Conservation (phyloP, 2,113 vertebrate species). For the Lagopus muta region DNA sequence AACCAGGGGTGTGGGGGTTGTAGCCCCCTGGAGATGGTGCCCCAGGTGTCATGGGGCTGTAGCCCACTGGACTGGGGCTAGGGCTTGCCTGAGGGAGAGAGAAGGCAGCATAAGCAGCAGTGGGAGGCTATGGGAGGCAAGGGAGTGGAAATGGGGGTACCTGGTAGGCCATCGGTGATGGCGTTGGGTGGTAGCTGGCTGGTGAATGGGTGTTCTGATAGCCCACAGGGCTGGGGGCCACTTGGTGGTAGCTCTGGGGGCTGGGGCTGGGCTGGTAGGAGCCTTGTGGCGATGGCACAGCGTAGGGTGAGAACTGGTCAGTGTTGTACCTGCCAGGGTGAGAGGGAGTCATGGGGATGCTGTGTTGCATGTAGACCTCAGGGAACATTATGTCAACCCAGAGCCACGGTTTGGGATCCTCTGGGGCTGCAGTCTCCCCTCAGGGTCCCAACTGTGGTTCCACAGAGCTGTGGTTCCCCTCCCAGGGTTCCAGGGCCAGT, state of each 20-base stretch:
- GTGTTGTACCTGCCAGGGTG: slow-evolving; percentile 88
- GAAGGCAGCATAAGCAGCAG: neutral
- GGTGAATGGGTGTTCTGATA: slow-evolving; percentile 96
- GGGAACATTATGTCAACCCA: neutral
- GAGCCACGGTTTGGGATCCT: rapidly evolving
- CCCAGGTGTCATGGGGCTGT: slow-evolving; percentile 95
- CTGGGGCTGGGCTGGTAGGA: slow-evolving; percentile 95
- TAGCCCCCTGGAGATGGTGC: slow-evolving; percentile 94
- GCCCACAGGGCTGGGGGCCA: slow-evolving; percentile 91
- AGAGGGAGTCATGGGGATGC: neutral
- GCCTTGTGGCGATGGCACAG: slow-evolving; percentile 91
- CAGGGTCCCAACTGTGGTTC: neutral
- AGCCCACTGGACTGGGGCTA: slow-evolving; percentile 92
- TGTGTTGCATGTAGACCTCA: no score
- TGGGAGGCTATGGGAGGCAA: neutral
- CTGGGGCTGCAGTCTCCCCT: neutral
- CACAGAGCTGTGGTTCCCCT: neutral
- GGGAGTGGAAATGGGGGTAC: slow-evolving; percentile 50
- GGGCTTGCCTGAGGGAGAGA: slow-evolving; percentile 84
- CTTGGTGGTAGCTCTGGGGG: slow-evolving; percentile 95
- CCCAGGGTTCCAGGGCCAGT: neutral
- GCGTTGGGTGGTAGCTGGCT: slow-evolving; percentile 93
- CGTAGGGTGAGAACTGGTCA: slow-evolving; percentile 93
- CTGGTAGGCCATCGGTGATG: slow-evolving; percentile 96
- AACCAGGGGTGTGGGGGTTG: slow-evolving; percentile 93